Conservation (phyloP, 2,113 vertebrate genomes). For the Petroica traversi region DNA sequence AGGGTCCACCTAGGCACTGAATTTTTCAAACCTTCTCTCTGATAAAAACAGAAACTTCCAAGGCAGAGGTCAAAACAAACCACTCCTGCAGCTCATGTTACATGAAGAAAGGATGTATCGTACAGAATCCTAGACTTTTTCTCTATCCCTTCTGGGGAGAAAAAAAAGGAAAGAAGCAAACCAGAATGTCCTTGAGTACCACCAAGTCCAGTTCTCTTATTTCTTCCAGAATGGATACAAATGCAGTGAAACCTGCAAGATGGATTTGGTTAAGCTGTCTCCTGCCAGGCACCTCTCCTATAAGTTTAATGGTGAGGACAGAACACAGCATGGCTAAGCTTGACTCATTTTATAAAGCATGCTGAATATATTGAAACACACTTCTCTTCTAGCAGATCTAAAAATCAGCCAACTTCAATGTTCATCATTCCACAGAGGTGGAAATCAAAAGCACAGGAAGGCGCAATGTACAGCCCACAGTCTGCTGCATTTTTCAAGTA, state of each 20-base stretch:
- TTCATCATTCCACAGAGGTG: background rate
- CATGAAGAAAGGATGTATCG: background rate
- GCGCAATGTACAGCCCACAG: background rate
- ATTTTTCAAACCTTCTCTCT: background rate
- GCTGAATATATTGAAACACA: background rate
- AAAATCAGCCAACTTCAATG: background rate
- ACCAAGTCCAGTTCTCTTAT: background rate
- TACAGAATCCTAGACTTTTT: background rate
- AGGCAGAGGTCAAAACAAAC: background rate
- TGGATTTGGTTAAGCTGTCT: background rate
- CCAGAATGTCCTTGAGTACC: background rate
- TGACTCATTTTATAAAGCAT: background rate
- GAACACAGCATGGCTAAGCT: background rate
- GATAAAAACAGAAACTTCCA: background rate
- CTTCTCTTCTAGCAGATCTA: background rate
- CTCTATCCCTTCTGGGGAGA: background rate
- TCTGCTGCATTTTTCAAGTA: background rate
- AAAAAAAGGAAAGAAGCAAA: rapidly evolving
- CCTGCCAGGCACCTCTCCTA: background rate
- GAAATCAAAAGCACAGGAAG: slow-evolving; percentile 9
- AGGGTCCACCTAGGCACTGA: background rate
- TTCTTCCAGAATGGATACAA: background rate
- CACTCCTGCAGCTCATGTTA: background rate
- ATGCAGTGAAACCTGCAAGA: background rate
- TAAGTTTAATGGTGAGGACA: background rate